Conservation (phyloP, 2,113 vertebrate genomes). For the Alligator sinensis region DNA sequence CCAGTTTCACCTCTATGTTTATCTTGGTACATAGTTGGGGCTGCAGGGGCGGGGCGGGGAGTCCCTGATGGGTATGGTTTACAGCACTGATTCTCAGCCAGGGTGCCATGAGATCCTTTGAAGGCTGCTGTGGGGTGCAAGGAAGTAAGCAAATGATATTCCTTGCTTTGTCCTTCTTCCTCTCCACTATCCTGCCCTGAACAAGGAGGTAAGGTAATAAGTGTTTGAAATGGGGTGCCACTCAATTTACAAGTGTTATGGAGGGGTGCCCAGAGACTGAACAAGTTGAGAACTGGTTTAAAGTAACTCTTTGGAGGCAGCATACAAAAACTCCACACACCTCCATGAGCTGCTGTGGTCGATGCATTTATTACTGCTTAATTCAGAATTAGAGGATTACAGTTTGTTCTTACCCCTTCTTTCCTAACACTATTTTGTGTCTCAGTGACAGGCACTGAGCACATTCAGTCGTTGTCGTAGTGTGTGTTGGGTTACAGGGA, state of each 20-base stretch:
- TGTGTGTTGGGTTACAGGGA: neutral
- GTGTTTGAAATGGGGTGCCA: too few relatives aligned
- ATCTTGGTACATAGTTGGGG: neutral
- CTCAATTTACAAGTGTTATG: too few relatives aligned
- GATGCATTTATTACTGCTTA: neutral
- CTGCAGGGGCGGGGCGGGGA: neutral
- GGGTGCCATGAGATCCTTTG: too few relatives aligned
- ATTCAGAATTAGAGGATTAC: neutral
- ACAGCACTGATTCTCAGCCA: too few relatives aligned
- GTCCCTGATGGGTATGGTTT: neutral
- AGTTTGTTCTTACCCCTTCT: neutral
- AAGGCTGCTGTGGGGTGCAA: too few relatives aligned
- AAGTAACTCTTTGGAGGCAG: neutral
- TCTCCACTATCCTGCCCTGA: too few relatives aligned
- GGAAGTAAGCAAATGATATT: too few relatives aligned
- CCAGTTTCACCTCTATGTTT: neutral
- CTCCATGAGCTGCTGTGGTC: neutral
- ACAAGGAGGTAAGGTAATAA: too few relatives aligned
- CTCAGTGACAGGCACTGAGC: neutral
- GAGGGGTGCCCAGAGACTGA: neutral
- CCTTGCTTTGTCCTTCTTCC: too few relatives aligned
- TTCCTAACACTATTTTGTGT: neutral
- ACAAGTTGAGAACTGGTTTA: slow-evolving; percentile 1
- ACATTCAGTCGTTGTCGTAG: neutral
- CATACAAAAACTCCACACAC: neutral